Base-by-base conservation (phyloP, 2,113 vertebrate genomes). In the Larimichthys polyactis region DNA sequence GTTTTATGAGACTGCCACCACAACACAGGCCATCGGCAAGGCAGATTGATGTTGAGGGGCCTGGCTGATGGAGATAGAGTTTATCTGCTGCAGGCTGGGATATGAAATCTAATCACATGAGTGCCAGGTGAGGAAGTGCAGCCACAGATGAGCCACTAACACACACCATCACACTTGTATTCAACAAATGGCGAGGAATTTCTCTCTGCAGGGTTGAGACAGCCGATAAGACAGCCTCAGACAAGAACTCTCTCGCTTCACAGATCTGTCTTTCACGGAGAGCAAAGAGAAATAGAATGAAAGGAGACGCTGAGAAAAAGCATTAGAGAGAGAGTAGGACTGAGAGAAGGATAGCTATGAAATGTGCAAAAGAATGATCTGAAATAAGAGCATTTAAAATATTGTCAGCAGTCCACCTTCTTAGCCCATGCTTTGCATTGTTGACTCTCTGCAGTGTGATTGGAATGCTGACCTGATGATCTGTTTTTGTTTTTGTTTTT, bases 1-100 rank as follows among this genome's bases (percentile, higher is more conserved):
- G 85, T 72, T 82, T 88, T 85, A 88, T 65, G 87, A 81, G 82
- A 75, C 75, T 46, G 87, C 77, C 48, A 43, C 80, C 75, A 58
- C 87, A 88, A 83, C 76, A 60, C 84, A 70, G 84, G 86, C 90
- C 87, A 85, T 92, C 87, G 80, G 87, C 74, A 19, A 83, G 86
- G 87, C 78, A 90, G 91, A 92, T 90, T 93, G 91, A 94, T 92
- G 89, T 79, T 72, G 79, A 91, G 83, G 86, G 78, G 82, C 85
- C 94, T 94, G 94, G 91, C 79, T 49, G 83, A 88, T 91, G 85
- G 89, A 94, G 94, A 95, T 96, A 94, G 87, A 91, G 88, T 92
- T 94, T 94, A 95, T 95, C 93, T 84, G 87, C 79, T 71, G 84
- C 83, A 66, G 87, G 86, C 91, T 78, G 83, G 92, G 90, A 93